Conservation (phyloP, 2,113 vertebrate genomes). For the Hypanus sabinus region DNA sequence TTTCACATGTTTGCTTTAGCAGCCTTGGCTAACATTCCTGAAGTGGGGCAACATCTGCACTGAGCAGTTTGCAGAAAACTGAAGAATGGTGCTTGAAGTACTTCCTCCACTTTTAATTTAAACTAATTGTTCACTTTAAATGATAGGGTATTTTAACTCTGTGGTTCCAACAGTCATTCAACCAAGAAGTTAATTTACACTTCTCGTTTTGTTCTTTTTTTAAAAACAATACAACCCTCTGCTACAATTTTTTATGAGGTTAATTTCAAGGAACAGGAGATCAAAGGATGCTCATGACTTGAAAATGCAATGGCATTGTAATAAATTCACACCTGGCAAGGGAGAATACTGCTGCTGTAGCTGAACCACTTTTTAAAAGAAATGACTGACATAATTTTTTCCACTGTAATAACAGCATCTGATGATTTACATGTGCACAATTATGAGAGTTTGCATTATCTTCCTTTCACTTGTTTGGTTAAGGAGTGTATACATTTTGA, state of each 20-base stretch:
- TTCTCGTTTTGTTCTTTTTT: neutral
- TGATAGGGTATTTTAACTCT: neutral
- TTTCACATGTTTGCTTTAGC: neutral
- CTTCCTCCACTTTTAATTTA: neutral
- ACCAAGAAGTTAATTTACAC: neutral
- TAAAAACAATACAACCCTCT: neutral
- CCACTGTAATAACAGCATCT: neutral
- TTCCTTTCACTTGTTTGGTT: neutral
- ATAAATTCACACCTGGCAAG: neutral
- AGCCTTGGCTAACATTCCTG: neutral
- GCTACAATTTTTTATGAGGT: neutral
- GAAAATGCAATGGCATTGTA: neutral
- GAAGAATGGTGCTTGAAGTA: neutral
- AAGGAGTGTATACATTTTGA: no score
- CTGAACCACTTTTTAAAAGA: neutral
- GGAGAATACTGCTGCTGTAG: neutral
- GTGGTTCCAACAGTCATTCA: neutral
- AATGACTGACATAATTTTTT: neutral
- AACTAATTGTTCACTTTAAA: no score
- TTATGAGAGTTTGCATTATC: neutral
- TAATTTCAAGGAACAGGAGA: neutral
- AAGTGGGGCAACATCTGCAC: neutral
- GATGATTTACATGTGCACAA: neutral
- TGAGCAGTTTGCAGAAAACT: neutral
- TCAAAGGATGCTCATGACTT: neutral